These are phyloP conservation scores for Drosophila kambysellisi DNA, from an alignment of 2,888 invertebrate genomes.

Conservation along the genomic window DNA sequence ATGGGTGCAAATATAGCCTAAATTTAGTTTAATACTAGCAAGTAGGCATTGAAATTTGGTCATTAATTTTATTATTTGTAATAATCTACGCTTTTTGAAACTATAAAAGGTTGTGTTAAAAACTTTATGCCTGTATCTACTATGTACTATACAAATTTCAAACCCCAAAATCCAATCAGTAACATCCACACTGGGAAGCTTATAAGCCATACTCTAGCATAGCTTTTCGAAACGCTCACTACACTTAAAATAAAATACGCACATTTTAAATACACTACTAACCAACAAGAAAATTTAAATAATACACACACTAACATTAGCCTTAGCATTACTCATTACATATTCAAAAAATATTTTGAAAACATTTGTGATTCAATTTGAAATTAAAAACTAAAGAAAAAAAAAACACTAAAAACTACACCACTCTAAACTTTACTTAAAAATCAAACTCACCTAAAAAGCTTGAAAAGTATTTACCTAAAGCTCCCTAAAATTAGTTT, in stretches of 20 bases:
- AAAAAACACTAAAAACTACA: constrained; percentile 18
- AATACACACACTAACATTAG: constrained; percentile 51
- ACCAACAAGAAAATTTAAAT: constrained; percentile 28
- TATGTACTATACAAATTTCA: constrained; percentile 40
- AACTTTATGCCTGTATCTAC: constrained; percentile 69
- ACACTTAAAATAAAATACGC: constrained; percentile 37
- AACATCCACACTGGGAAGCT: constrained; percentile 36
- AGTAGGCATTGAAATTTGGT: constrained; percentile 37
- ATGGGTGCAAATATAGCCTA: constrained; percentile 34
- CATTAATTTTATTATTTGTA: constrained; percentile 32
- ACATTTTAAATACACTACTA: constrained; percentile 55
- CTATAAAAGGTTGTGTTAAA: constrained; percentile 67
- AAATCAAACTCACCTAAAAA: constrained; percentile 44
- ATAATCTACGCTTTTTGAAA: constrained; percentile 44
- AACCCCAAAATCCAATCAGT: constrained; percentile 36
- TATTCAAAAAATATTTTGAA: constrained; percentile 61
- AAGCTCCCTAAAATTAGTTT: constrained; percentile 43
- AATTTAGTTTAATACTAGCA: constrained; percentile 44
- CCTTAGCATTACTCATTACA: constrained; percentile 58
- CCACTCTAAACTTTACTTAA: constrained; percentile 23
- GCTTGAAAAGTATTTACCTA: constrained; percentile 66
- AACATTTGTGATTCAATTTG: constrained; percentile 76
- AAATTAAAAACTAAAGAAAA: constrained; percentile 61
- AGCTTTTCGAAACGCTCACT: constrained; percentile 46
- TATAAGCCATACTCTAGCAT: constrained; percentile 41